These are phyloP conservation scores for Pogoniulus pusillus DNA, from an alignment of 2,797 vertebrate genomes.

Conservation along the genomic window DNA sequence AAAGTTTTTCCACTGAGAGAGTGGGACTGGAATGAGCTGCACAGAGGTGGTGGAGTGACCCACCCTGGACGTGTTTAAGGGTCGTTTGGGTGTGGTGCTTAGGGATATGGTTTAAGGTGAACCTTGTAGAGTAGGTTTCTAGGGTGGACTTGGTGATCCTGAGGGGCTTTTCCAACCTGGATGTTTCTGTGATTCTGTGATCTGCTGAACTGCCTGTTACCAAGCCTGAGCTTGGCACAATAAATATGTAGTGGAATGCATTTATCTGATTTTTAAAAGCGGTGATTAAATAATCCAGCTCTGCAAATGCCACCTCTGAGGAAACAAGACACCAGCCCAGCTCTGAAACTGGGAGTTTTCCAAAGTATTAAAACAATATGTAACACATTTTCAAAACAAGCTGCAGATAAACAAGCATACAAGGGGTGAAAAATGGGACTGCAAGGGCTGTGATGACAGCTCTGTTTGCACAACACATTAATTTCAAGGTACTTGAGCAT, in stretches of 20 bases:
- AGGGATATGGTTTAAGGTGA: no score
- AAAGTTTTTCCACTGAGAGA: no score
- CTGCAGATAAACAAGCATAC: slow-evolving; percentile 13
- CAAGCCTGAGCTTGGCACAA: not conserved
- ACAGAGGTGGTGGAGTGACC: no score
- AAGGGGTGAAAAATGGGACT: slow-evolving; percentile 47
- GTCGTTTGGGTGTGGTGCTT: no score
- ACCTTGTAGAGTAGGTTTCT: no score
- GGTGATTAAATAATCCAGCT: not conserved
- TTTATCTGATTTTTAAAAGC: not conserved
- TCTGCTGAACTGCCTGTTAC: not conserved
- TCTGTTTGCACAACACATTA: slow-evolving; percentile 38
- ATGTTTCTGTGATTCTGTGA: not conserved
- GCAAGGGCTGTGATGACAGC: slow-evolving; percentile 17
- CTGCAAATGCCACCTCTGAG: not conserved
- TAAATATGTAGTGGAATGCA: not conserved
- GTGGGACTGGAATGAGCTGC: no score
- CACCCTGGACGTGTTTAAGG: no score
- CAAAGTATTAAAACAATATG: not conserved
- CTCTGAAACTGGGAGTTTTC: not conserved
- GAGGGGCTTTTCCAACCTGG: no score
- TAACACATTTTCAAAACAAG: slow-evolving; percentile 19
- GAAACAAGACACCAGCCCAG: not conserved
- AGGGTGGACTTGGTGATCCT: no score
- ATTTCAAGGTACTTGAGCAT: slow-evolving; percentile 37